These are phyloP conservation scores for Catonia carolina DNA, from an alignment of 2,888 invertebrate genomes.

Conservation along the genomic window DNA sequence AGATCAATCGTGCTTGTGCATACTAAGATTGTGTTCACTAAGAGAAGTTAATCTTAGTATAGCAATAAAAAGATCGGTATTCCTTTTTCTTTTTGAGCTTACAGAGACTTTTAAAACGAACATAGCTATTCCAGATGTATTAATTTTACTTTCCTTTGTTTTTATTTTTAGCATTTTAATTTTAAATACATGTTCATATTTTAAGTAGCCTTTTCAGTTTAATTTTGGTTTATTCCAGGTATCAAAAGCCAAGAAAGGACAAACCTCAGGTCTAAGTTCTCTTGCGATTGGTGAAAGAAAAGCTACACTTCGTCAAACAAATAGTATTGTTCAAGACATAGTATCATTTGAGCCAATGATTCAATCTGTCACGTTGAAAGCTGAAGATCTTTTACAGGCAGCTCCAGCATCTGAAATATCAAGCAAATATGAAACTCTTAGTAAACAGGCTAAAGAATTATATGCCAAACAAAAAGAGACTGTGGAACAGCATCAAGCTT, in stretches of 20 bases:
- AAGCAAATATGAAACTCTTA: constrained; percentile 80
- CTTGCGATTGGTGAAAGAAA: constrained; percentile 78
- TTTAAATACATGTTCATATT: too few species aligned
- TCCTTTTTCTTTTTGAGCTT: too few species aligned
- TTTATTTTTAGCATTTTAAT: too few species aligned
- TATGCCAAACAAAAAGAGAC: constrained; percentile 85
- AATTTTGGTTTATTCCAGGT: constrained; percentile 42
- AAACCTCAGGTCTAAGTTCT: constrained; percentile 64
- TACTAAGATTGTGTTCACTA: too few species aligned
- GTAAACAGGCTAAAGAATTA: constrained; percentile 83
- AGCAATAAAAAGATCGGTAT: too few species aligned
- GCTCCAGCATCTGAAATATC: constrained; percentile 89
- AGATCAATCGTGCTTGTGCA: too few species aligned
- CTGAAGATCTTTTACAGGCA: constrained; percentile 84
- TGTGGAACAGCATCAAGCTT: constrained; percentile 84
- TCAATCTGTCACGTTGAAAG: constrained; percentile 88
- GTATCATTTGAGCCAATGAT: constrained; percentile 96
- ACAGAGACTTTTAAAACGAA: too few species aligned
- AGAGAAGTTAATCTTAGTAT: too few species aligned
- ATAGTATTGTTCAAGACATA: constrained; percentile 93
- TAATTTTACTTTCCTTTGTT: too few species aligned
- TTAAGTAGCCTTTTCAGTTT: too few species aligned
- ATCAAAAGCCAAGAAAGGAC: constrained; percentile 62
- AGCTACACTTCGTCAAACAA: constrained; percentile 82
- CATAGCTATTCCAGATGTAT: too few species aligned